phyloP scores from a whole-genome alignment of 1,140 invertebrate species.

The Drosophila sechellia region DNA sequence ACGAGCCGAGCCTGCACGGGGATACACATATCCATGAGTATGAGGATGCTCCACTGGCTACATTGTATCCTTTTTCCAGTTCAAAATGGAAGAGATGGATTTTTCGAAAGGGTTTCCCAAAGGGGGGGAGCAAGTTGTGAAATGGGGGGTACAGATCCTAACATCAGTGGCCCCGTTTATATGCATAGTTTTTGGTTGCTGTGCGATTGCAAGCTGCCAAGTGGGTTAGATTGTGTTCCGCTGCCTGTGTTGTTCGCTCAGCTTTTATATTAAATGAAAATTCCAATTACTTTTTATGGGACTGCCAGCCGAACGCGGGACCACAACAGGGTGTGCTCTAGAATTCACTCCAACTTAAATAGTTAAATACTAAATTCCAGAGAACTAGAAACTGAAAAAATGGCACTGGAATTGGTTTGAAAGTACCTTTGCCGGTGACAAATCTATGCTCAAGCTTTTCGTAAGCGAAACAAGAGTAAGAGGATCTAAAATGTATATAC shows the following conservation, averaged over 20 bases:
- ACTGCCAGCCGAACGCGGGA: slow-evolving; percentile 28
- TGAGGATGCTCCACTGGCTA: slow-evolving; percentile 76
- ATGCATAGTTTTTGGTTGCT: slow-evolving; percentile 63
- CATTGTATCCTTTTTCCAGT: slow-evolving; percentile 61
- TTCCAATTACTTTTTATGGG: slow-evolving; percentile 82
- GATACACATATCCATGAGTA: slow-evolving; percentile 73
- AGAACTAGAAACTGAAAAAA: neutral
- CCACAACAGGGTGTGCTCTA: neutral
- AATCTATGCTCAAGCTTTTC: neutral
- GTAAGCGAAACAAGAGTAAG: neutral
- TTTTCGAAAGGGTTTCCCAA: neutral
- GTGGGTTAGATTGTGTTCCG: slow-evolving; percentile 61
- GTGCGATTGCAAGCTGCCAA: slow-evolving; percentile 54
- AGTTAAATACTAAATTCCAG: neutral
- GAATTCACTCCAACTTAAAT: slow-evolving; percentile 21
- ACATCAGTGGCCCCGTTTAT: slow-evolving; percentile 72
- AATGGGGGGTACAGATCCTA: neutral
- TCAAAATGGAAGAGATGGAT: slow-evolving; percentile 13
- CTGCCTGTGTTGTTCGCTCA: slow-evolving; percentile 21
- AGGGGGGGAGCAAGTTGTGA: neutral
- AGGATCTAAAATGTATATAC: neutral
- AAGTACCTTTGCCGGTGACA: neutral
- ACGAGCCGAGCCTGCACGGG: slow-evolving; percentile 54
- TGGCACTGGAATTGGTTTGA: neutral
- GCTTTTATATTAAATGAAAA: slow-evolving; percentile 78